These are phyloP conservation scores for Drosophila ogumai DNA, from an alignment of 1,140 invertebrate genomes.

Conservation along the genomic window DNA sequence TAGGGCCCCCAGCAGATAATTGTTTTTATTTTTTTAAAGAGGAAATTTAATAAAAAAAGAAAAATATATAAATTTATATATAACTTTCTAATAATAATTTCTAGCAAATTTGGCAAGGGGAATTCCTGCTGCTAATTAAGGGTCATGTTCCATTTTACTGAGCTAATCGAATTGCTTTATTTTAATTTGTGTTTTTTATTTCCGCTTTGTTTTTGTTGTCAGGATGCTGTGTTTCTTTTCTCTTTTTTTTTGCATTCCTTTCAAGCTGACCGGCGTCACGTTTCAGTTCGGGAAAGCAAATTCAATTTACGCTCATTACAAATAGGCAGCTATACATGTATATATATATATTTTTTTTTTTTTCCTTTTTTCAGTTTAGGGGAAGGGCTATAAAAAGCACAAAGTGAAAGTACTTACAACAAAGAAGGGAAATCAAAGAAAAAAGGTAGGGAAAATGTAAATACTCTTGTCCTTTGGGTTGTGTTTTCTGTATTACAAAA, in stretches of 20 bases:
- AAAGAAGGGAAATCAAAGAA: background rate
- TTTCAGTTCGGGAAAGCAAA: conserved; percentile 30
- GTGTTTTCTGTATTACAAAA: too few species aligned
- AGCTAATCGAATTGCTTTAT: conserved; percentile 57
- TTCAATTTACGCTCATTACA: conserved; percentile 55
- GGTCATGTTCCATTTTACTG: background rate
- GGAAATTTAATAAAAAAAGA: background rate
- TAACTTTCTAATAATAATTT: background rate
- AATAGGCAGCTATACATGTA: conserved; percentile 9
- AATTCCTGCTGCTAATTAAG: conserved; percentile 19
- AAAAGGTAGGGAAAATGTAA: background rate
- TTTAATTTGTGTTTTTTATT: conserved; percentile 52
- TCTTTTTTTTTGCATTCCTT: background rate
- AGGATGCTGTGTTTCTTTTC: background rate
- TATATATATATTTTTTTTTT: background rate
- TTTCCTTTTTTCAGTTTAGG: background rate
- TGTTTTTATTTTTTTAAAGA: background rate
- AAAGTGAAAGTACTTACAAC: conserved; percentile 15
- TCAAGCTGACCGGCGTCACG: conserved; percentile 24
- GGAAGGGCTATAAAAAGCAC: conserved; percentile 29
- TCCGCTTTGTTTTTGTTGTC: background rate
- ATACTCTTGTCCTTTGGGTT: background rate
- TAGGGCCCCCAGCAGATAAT: conserved; percentile 1
- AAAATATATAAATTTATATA: too few species aligned
- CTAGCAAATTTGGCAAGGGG: background rate